Evolutionary conservation across 2,113 vertebrate genomes (phyloP).

Genomic region (Rhineura floridana): DNA sequence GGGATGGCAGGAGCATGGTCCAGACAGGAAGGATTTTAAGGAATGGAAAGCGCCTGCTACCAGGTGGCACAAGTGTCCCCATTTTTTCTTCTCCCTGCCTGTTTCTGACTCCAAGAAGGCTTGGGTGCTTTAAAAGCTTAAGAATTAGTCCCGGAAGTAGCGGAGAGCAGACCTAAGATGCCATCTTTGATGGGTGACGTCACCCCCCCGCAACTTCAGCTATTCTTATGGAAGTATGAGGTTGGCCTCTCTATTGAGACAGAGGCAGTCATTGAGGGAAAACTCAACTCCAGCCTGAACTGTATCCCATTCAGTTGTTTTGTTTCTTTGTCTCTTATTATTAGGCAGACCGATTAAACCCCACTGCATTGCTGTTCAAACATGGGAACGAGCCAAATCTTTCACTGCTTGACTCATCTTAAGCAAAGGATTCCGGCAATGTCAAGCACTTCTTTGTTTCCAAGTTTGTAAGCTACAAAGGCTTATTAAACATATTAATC

Average conservation of each 20-base stretch:
- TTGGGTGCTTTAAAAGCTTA: too few species aligned
- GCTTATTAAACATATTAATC: not conserved
- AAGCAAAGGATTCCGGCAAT: not conserved
- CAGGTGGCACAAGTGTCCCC: too few species aligned
- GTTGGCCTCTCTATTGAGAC: not conserved
- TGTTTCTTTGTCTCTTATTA: not conserved
- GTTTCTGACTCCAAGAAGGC: too few species aligned
- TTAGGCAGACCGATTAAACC: not conserved
- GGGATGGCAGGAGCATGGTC: too few species aligned
- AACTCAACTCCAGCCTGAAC: not conserved
- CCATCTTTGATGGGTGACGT: too few species aligned
- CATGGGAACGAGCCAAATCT: not conserved
- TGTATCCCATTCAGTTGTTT: not conserved
- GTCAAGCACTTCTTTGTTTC: not conserved
- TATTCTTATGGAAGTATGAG: not conserved
- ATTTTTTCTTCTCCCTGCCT: too few species aligned
- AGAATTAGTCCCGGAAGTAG: too few species aligned
- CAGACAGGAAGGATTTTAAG: too few species aligned
- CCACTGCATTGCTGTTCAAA: too few species aligned
- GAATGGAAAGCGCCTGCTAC: too few species aligned
- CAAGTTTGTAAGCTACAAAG: not conserved
- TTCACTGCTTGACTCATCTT: not conserved
- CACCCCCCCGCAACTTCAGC: too few species aligned
- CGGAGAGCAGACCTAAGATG: too few species aligned
- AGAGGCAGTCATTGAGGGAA: not conserved